Conservation (phyloP, 1,140 invertebrate species). For the Macrostomum lignano region DNA sequence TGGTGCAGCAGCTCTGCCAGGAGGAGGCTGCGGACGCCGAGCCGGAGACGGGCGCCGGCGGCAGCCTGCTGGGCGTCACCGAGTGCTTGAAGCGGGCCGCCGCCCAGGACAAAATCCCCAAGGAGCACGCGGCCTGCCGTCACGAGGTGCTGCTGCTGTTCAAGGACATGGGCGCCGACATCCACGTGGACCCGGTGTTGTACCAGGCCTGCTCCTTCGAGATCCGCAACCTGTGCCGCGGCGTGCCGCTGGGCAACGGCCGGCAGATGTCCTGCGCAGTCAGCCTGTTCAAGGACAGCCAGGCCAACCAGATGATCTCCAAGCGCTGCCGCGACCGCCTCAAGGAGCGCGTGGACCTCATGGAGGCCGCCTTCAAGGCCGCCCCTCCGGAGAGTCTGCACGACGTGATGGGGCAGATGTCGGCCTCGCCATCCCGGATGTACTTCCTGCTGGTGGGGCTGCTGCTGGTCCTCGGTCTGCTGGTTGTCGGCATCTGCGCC, state of each 20-base stretch:
- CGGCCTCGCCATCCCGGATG: not conserved
- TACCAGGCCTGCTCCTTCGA: conserved; percentile 31
- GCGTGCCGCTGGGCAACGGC: conserved; percentile 51
- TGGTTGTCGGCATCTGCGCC: conserved; percentile 3
- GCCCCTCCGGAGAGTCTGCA: not conserved
- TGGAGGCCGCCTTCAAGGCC: not conserved
- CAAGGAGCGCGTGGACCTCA: not conserved
- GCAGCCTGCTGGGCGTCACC: no score
- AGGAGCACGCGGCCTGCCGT: conserved; percentile 3
- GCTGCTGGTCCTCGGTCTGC: not conserved
- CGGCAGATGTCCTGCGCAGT: conserved; percentile 10
- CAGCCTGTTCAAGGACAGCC: not conserved
- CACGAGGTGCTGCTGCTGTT: conserved; percentile 36
- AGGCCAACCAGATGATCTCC: not conserved
- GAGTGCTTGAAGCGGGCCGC: conserved; percentile 1
- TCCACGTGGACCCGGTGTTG: conserved; percentile 34
- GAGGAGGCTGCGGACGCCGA: no score
- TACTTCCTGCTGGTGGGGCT: not conserved
- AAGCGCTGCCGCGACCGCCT: not conserved
- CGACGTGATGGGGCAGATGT: not conserved
- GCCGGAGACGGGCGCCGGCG: no score
- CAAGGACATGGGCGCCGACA: conserved; percentile 31
- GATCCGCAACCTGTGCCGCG: conserved; percentile 49
- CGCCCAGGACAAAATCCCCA: conserved; percentile 1
- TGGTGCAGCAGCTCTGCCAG: no score